phyloP scores from a whole-genome alignment of 2,888 invertebrate genomes.

The Chrysomela aeneicollis region DNA sequence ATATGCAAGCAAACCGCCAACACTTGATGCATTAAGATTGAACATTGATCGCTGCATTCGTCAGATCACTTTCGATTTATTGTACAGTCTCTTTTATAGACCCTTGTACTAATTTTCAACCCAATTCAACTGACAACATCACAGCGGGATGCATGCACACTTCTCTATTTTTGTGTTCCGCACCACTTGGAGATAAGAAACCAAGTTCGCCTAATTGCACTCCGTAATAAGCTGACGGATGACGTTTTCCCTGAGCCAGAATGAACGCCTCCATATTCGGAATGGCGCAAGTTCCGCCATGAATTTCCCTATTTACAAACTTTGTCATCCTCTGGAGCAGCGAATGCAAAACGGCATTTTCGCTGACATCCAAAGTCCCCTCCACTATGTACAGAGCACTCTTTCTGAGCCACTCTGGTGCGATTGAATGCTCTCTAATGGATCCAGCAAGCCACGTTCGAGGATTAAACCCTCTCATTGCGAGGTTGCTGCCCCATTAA shows the following conservation, averaged over 20 bases:
- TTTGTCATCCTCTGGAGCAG: constrained; percentile 2
- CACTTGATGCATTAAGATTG: too few species aligned
- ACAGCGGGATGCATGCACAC: not conserved
- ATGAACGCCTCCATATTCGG: not conserved
- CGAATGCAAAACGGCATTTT: constrained; percentile 26
- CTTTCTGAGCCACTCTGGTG: constrained; percentile 36
- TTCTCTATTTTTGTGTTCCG: not conserved
- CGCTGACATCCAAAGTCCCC: constrained; percentile 27
- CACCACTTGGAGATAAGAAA: not conserved
- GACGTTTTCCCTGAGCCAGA: not conserved
- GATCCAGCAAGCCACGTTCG: constrained; percentile 43
- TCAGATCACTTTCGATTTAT: too few species aligned
- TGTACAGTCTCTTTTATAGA: too few species aligned
- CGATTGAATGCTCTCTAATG: constrained; percentile 46
- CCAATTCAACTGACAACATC: not conserved
- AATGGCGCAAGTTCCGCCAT: not conserved
- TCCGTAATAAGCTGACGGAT: constrained; percentile 3
- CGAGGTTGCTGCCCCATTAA: constrained; percentile 32
- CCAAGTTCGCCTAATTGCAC: not conserved
- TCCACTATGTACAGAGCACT: constrained; percentile 17
- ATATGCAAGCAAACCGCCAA: too few species aligned
- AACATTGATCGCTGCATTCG: too few species aligned
- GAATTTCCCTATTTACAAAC: constrained; percentile 5
- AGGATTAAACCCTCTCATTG: constrained; percentile 43
- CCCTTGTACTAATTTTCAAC: not conserved